Percentiles rank a stretch among this genome's conserved stretches.
Conservation (phyloP, 2,888 invertebrate species). For the Lacanobia wlatinum region DNA sequence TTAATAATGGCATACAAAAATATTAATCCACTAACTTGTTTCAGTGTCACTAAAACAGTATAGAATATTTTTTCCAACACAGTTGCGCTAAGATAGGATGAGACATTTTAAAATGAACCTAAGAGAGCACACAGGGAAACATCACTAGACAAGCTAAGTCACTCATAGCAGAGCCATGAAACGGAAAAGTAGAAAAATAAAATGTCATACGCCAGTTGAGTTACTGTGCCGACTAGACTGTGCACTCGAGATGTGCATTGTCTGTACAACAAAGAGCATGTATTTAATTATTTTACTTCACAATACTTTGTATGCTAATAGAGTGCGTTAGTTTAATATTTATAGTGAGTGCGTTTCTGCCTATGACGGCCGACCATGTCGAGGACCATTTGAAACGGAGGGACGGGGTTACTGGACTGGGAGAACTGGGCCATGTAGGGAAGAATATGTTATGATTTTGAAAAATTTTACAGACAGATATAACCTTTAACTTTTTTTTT, state of each 20-base stretch:
- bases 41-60: no score
- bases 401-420: background rate
- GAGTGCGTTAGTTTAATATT: constrained; percentile 68
- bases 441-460: background rate
- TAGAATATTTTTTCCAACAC: background rate
- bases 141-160: background rate
- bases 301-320: constrained; percentile 75
- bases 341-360: constrained; percentile 59
- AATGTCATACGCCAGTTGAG: constrained; percentile 1
- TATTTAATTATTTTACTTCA: constrained; percentile 69
- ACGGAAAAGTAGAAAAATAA: background rate
- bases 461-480: no score
- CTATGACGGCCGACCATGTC: constrained; percentile 41
- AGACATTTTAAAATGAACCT: background rate
- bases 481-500: no score
- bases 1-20: no score
- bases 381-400: constrained; percentile 17
- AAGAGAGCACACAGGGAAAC: background rate
- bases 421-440: no score
- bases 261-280: constrained; percentile 66
- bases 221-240: constrained; percentile 36
- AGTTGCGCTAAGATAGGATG: background rate
- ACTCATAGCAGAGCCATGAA: background rate
- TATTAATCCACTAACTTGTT: no score
- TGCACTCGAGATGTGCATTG: constrained; percentile 63